Conservation (phyloP, 2,888 invertebrate genomes). For the Cantharis rufa region DNA sequence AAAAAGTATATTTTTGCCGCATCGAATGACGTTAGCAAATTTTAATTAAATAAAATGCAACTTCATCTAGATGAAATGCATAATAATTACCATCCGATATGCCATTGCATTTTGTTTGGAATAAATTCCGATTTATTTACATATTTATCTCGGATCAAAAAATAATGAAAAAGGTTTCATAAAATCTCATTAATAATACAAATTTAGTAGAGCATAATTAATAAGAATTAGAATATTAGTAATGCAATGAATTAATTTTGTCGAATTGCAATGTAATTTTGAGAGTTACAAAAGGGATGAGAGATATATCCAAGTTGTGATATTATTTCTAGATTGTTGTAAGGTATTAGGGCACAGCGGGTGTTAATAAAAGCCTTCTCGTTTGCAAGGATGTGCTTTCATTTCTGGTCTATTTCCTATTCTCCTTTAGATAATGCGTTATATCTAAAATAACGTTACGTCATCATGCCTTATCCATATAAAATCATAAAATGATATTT, state of each 20-base stretch:
- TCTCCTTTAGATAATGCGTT: slow-evolving; percentile 29
- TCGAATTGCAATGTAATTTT: slow-evolving; percentile 9
- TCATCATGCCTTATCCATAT: slow-evolving; percentile 27
- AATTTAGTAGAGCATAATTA: background rate
- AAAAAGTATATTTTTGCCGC: background rate
- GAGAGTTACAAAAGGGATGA: background rate
- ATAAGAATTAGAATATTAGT: background rate
- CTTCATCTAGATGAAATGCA: background rate
- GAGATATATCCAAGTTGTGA: slow-evolving; percentile 2
- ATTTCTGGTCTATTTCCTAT: slow-evolving; percentile 31
- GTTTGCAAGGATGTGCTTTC: slow-evolving; percentile 29
- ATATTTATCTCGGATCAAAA: background rate
- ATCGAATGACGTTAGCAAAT: background rate
- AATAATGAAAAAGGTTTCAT: background rate
- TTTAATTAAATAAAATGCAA: background rate
- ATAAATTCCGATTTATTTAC: background rate
- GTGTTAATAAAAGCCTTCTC: slow-evolving; percentile 27
- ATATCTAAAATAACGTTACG: slow-evolving; percentile 28
- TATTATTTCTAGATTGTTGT: slow-evolving; percentile 26
- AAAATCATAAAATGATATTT: slow-evolving; percentile 19
- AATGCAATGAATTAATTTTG: background rate
- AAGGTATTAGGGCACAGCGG: slow-evolving; percentile 19
- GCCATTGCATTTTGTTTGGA: background rate
- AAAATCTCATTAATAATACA: background rate
- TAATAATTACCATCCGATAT: background rate